A percentile compares a stretch with the other conserved stretches of the same genome.
phyloP scores from a whole-genome alignment of 2,888 invertebrate species.

The Portevinia maculata region DNA sequence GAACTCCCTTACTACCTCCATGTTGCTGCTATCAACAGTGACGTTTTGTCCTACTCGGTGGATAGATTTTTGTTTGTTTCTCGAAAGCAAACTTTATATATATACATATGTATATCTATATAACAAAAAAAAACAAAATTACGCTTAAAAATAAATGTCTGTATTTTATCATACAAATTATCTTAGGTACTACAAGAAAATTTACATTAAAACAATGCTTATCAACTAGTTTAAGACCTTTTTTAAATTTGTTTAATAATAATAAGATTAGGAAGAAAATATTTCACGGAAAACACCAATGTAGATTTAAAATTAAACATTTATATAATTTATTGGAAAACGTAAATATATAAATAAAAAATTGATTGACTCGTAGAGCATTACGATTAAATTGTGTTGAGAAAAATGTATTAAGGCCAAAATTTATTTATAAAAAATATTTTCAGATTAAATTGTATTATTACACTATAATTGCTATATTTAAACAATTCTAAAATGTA shows the following conservation, averaged over 20 bases:
- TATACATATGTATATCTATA: conserved; percentile 35
- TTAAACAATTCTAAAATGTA: conserved; percentile 33
- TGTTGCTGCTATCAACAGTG: too few relatives aligned
- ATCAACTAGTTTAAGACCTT: conserved; percentile 57
- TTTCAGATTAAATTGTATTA: conserved; percentile 47
- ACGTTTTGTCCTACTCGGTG: too few relatives aligned
- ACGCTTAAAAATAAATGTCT: conserved; percentile 72
- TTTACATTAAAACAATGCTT: conserved; percentile 67
- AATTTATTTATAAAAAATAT: conserved; percentile 43
- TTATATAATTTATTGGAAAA: conserved; percentile 36
- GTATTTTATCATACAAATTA: conserved; percentile 47
- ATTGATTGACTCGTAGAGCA: conserved; percentile 28
- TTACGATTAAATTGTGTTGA: conserved; percentile 40
- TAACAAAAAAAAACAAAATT: conserved; percentile 64
- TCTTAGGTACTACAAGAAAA: conserved; percentile 62
- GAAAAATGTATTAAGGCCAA: conserved; percentile 54
- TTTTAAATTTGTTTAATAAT: conserved; percentile 26
- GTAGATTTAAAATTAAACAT: conserved; percentile 44
- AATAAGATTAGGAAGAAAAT: conserved; percentile 26
- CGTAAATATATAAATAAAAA: conserved; percentile 18
- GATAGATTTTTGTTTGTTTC: too few relatives aligned
- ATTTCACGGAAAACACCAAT: conserved; percentile 65
- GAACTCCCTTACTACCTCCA: too few relatives aligned
- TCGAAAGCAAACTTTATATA: conserved; percentile 77
- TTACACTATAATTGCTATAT: conserved; percentile 37